Conservation (phyloP, 2,888 invertebrate species). For the Serrognathus titanus region DNA sequence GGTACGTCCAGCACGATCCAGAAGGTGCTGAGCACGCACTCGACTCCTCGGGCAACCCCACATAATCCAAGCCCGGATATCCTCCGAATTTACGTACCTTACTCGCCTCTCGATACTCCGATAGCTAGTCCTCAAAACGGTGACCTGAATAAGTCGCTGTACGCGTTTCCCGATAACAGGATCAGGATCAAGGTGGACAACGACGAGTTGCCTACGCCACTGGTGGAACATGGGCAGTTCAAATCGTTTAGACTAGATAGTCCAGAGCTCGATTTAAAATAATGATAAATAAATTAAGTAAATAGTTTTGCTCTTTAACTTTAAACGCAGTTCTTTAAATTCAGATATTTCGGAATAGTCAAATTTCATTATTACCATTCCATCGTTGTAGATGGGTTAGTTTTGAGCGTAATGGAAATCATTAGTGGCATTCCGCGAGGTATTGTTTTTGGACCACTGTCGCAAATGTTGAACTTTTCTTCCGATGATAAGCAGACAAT, state of each 20-base stretch:
- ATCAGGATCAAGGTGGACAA: constrained; percentile 70
- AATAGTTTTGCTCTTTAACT: too few species aligned
- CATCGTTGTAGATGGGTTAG: too few species aligned
- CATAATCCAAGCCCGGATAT: constrained; percentile 69
- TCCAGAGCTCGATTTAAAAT: constrained; percentile 44
- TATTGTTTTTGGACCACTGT: too few species aligned
- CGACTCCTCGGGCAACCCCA: constrained; percentile 66
- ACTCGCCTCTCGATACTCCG: constrained; percentile 58
- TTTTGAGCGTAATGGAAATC: too few species aligned
- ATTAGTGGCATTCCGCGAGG: too few species aligned
- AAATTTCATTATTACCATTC: too few species aligned
- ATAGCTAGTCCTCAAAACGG: constrained; percentile 53
- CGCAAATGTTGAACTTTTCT: too few species aligned
- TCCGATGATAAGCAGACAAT: too few species aligned
- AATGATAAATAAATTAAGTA: constrained; percentile 7
- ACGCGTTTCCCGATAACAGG: constrained; percentile 62
- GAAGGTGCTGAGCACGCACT: constrained; percentile 51
- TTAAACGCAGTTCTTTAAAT: too few species aligned
- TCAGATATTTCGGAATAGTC: too few species aligned
- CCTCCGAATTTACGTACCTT: constrained; percentile 76
- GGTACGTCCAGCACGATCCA: constrained; percentile 53
- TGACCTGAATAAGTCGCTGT: constrained; percentile 46
- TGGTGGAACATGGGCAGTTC: constrained; percentile 59
- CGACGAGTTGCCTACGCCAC: constrained; percentile 64
- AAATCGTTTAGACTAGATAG: constrained; percentile 45